Evolutionary conservation across 1,140 invertebrate species (phyloP).

Genomic region (Formica selysi): DNA sequence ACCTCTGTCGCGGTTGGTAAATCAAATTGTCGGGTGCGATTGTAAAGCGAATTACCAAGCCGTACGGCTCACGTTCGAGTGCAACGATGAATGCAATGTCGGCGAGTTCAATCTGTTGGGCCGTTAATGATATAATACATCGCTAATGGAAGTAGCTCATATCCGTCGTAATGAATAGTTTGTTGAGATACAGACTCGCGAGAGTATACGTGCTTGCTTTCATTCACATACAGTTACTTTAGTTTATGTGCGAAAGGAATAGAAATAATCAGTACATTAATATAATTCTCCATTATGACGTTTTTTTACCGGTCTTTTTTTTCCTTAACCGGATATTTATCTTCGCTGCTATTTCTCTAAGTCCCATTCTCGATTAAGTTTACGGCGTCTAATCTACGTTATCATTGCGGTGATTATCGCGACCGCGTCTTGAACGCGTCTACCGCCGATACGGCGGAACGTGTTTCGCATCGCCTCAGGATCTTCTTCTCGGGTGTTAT

Average conservation of each 20-base stretch:
- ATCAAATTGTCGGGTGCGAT: conserved; percentile 20
- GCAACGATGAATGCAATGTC: not conserved
- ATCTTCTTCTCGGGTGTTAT: not conserved
- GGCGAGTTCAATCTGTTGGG: conserved; percentile 3
- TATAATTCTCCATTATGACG: not conserved
- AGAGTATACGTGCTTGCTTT: not conserved
- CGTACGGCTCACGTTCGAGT: not conserved
- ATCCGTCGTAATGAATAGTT: not conserved
- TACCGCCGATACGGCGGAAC: not conserved
- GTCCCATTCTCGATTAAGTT: not conserved
- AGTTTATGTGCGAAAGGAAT: not conserved
- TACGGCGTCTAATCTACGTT: not conserved
- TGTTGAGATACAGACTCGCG: not conserved
- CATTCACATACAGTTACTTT: not conserved
- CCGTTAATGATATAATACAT: conserved; percentile 31
- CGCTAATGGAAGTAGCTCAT: not conserved
- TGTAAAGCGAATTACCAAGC: not conserved
- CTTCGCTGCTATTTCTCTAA: not conserved
- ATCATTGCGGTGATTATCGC: conserved; percentile 48
- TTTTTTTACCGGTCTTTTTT: not conserved
- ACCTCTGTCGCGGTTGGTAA: not conserved
- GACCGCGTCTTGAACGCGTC: conserved; percentile 11
- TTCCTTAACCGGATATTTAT: not conserved
- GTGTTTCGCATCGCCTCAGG: conserved; percentile 29
- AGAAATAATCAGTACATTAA: not conserved